Evolutionary conservation across 1,140 invertebrate species (phyloP).

Genomic region (Adoxophyes honmai): DNA sequence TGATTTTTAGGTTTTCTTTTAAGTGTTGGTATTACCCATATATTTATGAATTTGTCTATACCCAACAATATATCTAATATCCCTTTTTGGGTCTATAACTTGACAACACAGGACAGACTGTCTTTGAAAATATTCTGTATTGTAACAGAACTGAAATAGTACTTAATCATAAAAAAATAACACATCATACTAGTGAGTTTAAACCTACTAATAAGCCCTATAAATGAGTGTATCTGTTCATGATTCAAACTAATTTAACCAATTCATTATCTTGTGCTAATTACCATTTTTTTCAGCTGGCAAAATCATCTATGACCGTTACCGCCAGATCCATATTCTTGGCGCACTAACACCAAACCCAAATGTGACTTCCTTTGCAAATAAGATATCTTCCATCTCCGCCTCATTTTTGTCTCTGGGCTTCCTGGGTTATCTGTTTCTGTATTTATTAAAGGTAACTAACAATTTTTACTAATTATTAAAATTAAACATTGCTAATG

Average conservation of each 20-base stretch:
- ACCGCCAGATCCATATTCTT: conserved; percentile 68
- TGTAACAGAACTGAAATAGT: too few relatives aligned
- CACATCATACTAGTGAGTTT: too few relatives aligned
- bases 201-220: too few relatives aligned
- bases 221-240: too few relatives aligned
- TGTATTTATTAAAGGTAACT: conserved; percentile 68
- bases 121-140: too few relatives aligned
- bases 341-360: conserved; percentile 70
- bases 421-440: conserved; percentile 62
- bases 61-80: too few relatives aligned
- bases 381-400: conserved; percentile 64
- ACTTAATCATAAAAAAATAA: too few relatives aligned
- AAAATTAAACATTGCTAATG: conserved; percentile 11
- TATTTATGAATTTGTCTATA: too few relatives aligned
- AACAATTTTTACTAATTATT: conserved; percentile 16
- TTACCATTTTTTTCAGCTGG: conserved; percentile 66
- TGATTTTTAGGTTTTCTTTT: too few relatives aligned
- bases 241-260: not conserved
- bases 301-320: conserved; percentile 74
- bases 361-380: conserved; percentile 67
- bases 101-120: too few relatives aligned
- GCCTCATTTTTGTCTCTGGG: conserved; percentile 62
- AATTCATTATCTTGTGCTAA: conserved; percentile 30
- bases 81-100: too few relatives aligned
- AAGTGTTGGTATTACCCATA: too few relatives aligned